These are phyloP conservation scores for Torymus texanus DNA, from an alignment of 2,888 invertebrate genomes.

Conservation along the genomic window DNA sequence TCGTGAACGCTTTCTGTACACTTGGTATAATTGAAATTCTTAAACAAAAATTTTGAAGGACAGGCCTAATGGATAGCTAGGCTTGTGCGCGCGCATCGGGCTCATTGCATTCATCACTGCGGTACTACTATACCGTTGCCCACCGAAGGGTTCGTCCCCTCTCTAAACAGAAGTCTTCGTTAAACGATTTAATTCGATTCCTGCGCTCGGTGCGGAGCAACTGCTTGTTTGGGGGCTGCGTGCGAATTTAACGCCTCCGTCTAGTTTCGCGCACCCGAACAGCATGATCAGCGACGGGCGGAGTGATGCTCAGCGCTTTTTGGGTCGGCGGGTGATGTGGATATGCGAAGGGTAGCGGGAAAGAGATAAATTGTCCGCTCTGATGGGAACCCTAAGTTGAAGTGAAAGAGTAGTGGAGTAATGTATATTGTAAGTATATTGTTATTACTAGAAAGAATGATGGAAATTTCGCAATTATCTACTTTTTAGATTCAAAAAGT, in stretches of 20 bases:
- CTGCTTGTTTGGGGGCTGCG: neutral
- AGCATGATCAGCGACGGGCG: neutral
- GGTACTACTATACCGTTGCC: neutral
- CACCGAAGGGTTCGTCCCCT: conserved; percentile 59
- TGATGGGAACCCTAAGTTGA: too few species aligned
- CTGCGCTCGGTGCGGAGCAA: conserved; percentile 34
- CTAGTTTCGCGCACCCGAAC: neutral
- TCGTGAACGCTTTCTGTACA: neutral
- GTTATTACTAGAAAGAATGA: too few species aligned
- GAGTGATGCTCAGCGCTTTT: neutral
- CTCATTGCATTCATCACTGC: conserved; percentile 31
- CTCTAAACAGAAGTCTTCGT: conserved; percentile 70
- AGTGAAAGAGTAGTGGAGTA: too few species aligned
- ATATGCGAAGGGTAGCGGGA: too few species aligned
- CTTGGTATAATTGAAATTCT: conserved; percentile 55
- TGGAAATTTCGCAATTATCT: too few species aligned
- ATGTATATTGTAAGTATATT: too few species aligned
- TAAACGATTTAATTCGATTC: conserved; percentile 74
- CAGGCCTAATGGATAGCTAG: conserved; percentile 51
- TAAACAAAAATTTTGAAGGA: conserved; percentile 50
- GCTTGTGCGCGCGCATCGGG: neutral
- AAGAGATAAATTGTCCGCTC: too few species aligned
- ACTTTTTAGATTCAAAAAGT: too few species aligned
- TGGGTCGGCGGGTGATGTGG: too few species aligned
- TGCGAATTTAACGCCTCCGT: conserved; percentile 49